Base-by-base conservation (phyloP, 2,113 vertebrate genomes). In the Mastomys natalensis region DNA sequence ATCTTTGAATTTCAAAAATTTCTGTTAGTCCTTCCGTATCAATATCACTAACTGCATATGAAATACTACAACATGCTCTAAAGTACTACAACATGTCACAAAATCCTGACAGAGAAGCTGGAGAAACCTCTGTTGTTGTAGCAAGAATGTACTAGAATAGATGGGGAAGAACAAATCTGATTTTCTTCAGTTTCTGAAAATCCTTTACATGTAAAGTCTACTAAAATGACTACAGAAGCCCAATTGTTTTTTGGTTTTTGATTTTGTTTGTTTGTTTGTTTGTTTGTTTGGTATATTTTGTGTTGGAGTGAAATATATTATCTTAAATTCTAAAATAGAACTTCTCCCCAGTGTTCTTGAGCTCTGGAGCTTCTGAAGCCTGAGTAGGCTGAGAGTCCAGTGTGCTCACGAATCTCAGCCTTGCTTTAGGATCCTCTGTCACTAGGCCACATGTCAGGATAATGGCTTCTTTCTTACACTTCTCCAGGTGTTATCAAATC, bases 361-460 rank as follows among this genome's bases (percentile, higher is more conserved):
- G 37, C 24, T 64, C 37, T 37, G 24, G 2, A 72, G 4, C 13
- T 24, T 40, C n/a, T 31, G 34, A 21, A 22, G 15, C 1, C 40
- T 22, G 6, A 60, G 37, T 45, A 87, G 10, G 6, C 21, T 15
- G 37, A 1, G 0, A 24, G 1, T 43, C 37, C 24, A 82, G 3
- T 16, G 4, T 3, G 13, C 73, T 66, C 13, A 19, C 81, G 86
- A 80, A 70, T 55, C 29, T 48, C 62, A 66, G 5, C 13, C 21
- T 29, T 4, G 0, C 26, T 55, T 29, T 2, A 0, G 4, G 1
- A 16, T n/a, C 26, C n/a, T 60, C 16, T 58, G 15, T 43, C 10
- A 3, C 16, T 8, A 37, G 40, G 13, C 3, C 16, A 74, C 89
- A 72, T 10, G 43, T 53, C 7, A 48, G 19, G 24, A 6, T 43